A percentile compares a stretch with the other conserved stretches of the same genome.
Conservation (phyloP, 2,113 vertebrate species). For the Chionodraco myersi region DNA sequence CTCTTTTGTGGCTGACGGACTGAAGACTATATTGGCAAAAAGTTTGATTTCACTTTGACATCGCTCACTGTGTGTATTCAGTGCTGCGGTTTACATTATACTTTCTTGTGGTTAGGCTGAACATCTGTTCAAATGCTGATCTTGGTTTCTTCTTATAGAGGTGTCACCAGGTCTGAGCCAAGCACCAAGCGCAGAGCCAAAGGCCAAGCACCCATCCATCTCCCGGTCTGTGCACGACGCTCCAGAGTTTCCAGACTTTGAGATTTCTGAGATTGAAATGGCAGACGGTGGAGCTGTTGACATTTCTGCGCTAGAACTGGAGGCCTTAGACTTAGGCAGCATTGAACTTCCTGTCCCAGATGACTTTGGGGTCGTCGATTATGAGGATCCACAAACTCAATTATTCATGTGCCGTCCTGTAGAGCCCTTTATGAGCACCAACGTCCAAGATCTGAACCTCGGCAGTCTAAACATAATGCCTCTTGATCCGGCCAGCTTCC, state of each 20-base stretch:
- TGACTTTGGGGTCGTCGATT: neutral
- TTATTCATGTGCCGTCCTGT: slow-evolving; percentile 20
- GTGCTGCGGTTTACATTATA: slow-evolving; percentile 21
- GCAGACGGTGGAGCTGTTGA: slow-evolving; percentile 55
- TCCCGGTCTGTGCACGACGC: slow-evolving; percentile 50
- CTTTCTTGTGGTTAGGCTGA: slow-evolving; percentile 24
- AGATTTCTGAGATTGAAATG: slow-evolving; percentile 59
- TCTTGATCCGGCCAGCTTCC: slow-evolving; percentile 53
- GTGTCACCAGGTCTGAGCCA: slow-evolving; percentile 22
- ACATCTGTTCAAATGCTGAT: slow-evolving; percentile 46
- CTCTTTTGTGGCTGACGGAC: neutral
- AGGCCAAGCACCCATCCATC: slow-evolving; percentile 15
- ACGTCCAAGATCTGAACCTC: slow-evolving; percentile 51
- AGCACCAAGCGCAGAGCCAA: slow-evolving; percentile 22
- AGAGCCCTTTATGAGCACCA: slow-evolving; percentile 8
- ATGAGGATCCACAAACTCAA: slow-evolving; percentile 33
- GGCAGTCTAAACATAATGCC: slow-evolving; percentile 56
- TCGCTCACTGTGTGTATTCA: slow-evolving; percentile 23
- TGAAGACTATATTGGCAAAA: neutral
- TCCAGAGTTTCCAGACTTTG: slow-evolving; percentile 78
- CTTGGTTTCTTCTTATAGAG: slow-evolving; percentile 52
- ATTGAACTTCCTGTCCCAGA: slow-evolving; percentile 14
- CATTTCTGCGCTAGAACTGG: slow-evolving; percentile 63
- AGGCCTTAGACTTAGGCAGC: slow-evolving; percentile 51
- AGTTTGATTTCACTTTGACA: slow-evolving; percentile 26